These are phyloP conservation scores for Poecilia wingei DNA, from an alignment of 2,797 vertebrate species.

Conservation along the genomic window DNA sequence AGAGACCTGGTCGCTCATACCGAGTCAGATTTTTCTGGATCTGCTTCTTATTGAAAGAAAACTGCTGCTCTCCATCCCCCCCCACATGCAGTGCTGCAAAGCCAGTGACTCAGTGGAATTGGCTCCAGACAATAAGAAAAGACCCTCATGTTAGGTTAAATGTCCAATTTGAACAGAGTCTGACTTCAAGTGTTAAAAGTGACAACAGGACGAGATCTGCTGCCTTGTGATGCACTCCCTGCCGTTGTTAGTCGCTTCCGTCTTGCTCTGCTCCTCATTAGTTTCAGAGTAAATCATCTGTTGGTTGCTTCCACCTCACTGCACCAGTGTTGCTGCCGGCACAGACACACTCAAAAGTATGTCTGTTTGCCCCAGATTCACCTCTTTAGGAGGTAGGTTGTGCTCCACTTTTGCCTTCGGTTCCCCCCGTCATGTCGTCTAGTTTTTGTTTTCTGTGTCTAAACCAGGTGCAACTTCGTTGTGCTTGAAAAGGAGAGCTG, in stretches of 20 bases:
- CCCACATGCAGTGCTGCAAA: background rate
- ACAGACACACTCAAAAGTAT: constrained; percentile 22
- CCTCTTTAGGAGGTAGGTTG: constrained; percentile 34
- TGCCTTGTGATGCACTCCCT: constrained; percentile 37
- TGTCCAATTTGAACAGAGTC: background rate
- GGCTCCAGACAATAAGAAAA: background rate
- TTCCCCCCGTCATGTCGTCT: constrained; percentile 23
- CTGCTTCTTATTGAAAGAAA: background rate
- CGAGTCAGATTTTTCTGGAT: background rate
- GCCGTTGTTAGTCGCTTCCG: constrained; percentile 45
- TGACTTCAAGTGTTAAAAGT: constrained; percentile 1
- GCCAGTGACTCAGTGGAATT: background rate
- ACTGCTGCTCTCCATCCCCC: background rate
- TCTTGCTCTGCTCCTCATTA: constrained; percentile 63
- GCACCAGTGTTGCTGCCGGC: constrained; percentile 34
- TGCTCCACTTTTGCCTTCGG: constrained; percentile 43
- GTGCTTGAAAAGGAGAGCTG: background rate
- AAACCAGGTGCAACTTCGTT: background rate
- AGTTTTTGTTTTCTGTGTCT: constrained; percentile 32
- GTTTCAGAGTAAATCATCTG: constrained; percentile 39
- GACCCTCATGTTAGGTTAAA: background rate
- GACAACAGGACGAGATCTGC: constrained; percentile 32
- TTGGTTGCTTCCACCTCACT: constrained; percentile 42
- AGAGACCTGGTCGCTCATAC: background rate
- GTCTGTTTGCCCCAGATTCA: constrained; percentile 62